Evolutionary conservation across 2,888 invertebrate genomes (phyloP).

Genomic region (Drosophila anomalata): DNA sequence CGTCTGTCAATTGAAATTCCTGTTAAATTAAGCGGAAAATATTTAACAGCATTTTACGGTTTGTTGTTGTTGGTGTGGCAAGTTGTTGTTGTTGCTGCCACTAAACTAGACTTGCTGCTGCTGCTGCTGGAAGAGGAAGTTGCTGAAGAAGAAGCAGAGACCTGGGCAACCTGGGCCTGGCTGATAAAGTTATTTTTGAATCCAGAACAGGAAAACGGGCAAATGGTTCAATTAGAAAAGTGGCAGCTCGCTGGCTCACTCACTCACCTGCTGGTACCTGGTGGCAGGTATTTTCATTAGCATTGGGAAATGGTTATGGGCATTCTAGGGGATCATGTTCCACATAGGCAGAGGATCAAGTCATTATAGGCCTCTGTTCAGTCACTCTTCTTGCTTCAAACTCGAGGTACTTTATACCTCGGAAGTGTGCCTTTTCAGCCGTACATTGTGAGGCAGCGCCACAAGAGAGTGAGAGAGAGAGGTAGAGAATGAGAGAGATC

Average conservation of each 20-base stretch:
- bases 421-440: too few relatives aligned
- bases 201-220: conserved; percentile 70
- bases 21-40: conserved; percentile 82
- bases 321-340: background rate
- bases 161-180: too few relatives aligned
- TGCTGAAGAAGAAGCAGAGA: background rate
- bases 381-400: too few relatives aligned
- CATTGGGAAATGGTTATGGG: background rate
- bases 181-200: conserved; percentile 74
- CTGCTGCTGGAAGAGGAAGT: too few relatives aligned
- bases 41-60: conserved; percentile 70
- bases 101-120: conserved; percentile 19
- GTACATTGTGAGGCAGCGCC: too few relatives aligned
- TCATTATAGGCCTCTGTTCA: too few relatives aligned
- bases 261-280: background rate
- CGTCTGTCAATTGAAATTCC: conserved; percentile 82
- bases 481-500: too few relatives aligned
- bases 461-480: too few relatives aligned
- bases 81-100: conserved; percentile 38
- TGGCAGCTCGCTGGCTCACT: conserved; percentile 65
- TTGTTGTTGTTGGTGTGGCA: conserved; percentile 43
- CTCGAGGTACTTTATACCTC: too few relatives aligned
- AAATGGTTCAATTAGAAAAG: conserved; percentile 82
- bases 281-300: conserved; percentile 29
- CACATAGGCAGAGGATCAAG: too few relatives aligned